Evolutionary conservation across 2,113 vertebrate species (phyloP).

Genomic region (Eupsittula cactorum): DNA sequence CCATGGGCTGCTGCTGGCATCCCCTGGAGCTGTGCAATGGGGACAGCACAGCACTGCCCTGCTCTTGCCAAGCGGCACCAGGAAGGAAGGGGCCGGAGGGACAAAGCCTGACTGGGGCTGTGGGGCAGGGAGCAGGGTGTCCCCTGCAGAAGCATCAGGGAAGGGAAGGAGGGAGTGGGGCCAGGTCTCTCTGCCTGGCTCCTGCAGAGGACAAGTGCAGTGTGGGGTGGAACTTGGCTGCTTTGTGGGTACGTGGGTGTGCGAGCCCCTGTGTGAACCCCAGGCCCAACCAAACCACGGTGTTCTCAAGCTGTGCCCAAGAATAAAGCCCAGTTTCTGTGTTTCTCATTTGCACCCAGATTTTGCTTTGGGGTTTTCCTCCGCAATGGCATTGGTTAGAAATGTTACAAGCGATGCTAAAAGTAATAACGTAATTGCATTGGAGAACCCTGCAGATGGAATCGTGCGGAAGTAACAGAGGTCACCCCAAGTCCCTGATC

Average conservation of each 20-base stretch:
- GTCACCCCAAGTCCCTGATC: neutral
- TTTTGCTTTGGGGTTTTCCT: neutral
- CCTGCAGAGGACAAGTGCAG: neutral
- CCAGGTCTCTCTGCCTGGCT: no score
- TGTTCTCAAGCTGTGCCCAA: neutral
- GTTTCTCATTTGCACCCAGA: neutral
- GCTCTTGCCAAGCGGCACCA: accelerated
- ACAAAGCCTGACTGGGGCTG: neutral
- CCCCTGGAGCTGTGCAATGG: neutral
- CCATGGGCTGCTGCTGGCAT: neutral
- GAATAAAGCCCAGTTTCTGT: neutral
- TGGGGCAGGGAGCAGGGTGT: neutral
- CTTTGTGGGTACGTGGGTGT: accelerated
- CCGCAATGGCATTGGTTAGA: neutral
- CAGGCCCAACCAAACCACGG: no score
- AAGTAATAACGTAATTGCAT: neutral
- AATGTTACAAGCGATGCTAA: neutral
- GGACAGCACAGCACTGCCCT: neutral
- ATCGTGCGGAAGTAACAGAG: neutral
- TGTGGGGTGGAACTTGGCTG: neutral
- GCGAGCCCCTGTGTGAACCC: no score
- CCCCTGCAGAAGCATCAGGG: neutral
- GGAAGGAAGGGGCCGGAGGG: no score
- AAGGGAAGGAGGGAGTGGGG: neutral
- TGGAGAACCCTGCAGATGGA: no score